Conservation (phyloP, 2,797 vertebrate species). For the Leuciscus waleckii region DNA sequence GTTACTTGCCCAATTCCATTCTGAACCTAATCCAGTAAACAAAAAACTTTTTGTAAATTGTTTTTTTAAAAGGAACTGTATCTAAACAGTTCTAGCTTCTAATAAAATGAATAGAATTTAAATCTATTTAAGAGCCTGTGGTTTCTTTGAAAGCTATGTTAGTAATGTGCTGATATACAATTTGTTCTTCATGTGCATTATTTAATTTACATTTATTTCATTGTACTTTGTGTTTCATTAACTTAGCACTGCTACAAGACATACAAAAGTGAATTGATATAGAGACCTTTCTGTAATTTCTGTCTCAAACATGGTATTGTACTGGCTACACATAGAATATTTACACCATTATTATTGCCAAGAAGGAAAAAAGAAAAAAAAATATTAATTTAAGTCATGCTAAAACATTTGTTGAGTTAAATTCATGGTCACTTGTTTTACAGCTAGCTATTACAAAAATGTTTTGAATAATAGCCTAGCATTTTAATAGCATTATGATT, state of each 20-base stretch:
- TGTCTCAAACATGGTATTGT: neutral
- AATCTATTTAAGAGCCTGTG: neutral
- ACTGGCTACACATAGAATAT: neutral
- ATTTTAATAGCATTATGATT: neutral
- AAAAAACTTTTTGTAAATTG: fast-evolving
- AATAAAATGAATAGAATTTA: neutral
- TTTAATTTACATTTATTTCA: neutral
- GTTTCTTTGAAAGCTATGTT: neutral
- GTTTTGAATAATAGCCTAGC: no score
- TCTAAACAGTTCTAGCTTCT: neutral
- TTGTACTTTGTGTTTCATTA: neutral
- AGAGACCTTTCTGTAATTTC: neutral
- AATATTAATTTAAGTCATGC: neutral
- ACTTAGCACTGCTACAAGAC: neutral
- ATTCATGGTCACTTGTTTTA: neutral
- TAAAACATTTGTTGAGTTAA: neutral
- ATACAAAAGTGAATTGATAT: neutral
- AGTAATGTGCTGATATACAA: neutral
- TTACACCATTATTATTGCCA: neutral
- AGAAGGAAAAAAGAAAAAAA: neutral
- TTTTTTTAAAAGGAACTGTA: neutral
- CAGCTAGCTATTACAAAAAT: neutral
- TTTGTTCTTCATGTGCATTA: neutral
- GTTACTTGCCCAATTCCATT: neutral
- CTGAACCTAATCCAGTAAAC: neutral